Base-by-base conservation (phyloP, 2,797 vertebrate genomes). In the Crocidura indochinensis region DNA sequence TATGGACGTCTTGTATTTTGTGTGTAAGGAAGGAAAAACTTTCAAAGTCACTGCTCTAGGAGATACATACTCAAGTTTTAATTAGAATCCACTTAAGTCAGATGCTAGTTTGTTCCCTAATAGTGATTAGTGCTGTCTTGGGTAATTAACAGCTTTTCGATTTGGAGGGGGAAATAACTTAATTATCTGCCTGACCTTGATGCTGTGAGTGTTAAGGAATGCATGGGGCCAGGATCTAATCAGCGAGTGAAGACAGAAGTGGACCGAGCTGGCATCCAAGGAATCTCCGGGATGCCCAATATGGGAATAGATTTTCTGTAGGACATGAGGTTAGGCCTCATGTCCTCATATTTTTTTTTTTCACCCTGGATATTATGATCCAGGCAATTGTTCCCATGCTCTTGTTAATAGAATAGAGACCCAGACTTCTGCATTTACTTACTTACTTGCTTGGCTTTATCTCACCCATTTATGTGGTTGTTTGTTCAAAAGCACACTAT, bases 101-200 rank as follows among this genome's bases (percentile, higher is more conserved):
- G 83, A 90, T 2, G 53, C 73, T 91, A 79, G 73, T 94, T 92
- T 92, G 80, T 91, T 91, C 73, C 74, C 81, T 94, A 84, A 91
- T 87, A 56, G 86, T 92, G 91, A 91, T 94, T 91, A 95, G 74
- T 10, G 76, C 68, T 81, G 77, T 93, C 92, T 93, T 95, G 72
- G 67, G 75, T 89, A 95, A 94, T 96, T 93, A 96, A 95, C 73
- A 91, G 76, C 60, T 71, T 78, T 94, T 91, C 69, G 77, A 84
- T 77, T 91, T 90, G 68, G 89, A 92, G 69, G 46, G 56, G 60
- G 19, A 80, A 90, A 88, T 88, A 85, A 91, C 78, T 93, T 92
- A 86, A 95, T 94, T 94, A 84, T 91, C 82, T 78, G 49, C 62
- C 71, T 93, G 90, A 93, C 86, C 91, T 96, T 95, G 94, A 81